Base-by-base conservation (phyloP, 2,888 invertebrate genomes). In the Odontomyia ornata region DNA sequence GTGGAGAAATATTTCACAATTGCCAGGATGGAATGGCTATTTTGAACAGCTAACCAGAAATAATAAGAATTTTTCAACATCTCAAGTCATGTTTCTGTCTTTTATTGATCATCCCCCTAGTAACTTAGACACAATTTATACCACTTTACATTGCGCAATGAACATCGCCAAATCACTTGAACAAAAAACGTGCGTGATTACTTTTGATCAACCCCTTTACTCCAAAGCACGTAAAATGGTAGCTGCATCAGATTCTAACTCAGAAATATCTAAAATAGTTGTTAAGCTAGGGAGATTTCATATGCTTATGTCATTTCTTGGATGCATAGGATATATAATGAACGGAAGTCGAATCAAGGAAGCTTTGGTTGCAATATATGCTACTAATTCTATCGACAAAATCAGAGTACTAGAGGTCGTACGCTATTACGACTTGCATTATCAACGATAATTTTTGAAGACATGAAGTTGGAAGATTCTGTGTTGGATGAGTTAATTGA, bases 231-330 rank as follows among this genome's bases (percentile, higher is more conserved):
- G n/a, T n/a, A n/a, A n/a, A n/a, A n/a, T n/a, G n/a, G n/a, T 79
- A 60, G 77, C 80, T 79, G 80, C 80, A 13, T 79, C 79, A 23
- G 80, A 80, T 62, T 57, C 80, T 23, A 69, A 76, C 76, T 77
- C 77, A 18, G 69, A 77, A 5, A 62, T 84, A 78, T 81, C 84
- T 9, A 81, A n/a, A n/a, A n/a, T n/a, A n/a, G n/a, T n/a, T n/a
- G n/a, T n/a, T n/a, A n/a, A n/a, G n/a, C n/a, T n/a, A 27, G 84
- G 84, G 80, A 85, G 84, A 78, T 85, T 85, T 81, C 84, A 85
- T 82, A 77, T 84, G 80, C 64, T 80, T 56, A 79, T 80, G 79
- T 80, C 77, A 1, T 79, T 80, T 77, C 79, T 78, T 79, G 79
- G 79, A 77, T 77, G 76, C 73, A 80, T 79, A 77, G 76, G 79